Base-by-base conservation (phyloP, 64 coral and sea anemone species). In the Astreopora myriophthalma region DNA sequence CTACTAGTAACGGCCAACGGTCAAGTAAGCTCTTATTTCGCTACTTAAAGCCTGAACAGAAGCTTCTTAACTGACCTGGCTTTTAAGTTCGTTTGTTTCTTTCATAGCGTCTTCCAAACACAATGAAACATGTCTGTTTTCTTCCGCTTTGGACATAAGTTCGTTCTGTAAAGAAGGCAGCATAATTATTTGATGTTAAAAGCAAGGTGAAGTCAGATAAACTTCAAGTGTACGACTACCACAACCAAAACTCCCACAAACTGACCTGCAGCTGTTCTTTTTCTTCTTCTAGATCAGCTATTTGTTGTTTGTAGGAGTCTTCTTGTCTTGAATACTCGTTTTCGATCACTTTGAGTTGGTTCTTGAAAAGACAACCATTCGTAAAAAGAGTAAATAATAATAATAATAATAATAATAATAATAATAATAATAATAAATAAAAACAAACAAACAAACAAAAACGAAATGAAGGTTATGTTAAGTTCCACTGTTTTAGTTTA, bases 81-180 rank as follows among this genome's bases (percentile, higher is more conserved):
- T 93, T 60, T 99, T 99, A 34, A 99, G 87, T 29, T 99, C 97
- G 48, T 96, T 95, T 20, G 97, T 99, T 31, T 92, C 84, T 58
- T 80, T 99, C 91, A 99, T 93, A 0, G 97, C 97, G 87, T 99
- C 97, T n/a, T 99, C 97, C 19, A 99, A 92, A 73, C 97, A 99
- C 36, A 99, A 82, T 2, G 97, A 89, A 34, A 99, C 92, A 67
- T 99, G 97, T 31, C 88, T 80, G 38, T 92, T 92, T 60, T 99
- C 97, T 17, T 99, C 97, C 14, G 91, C 93, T 52, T 96, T 95
- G 0, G 87, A 89, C 77, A 93, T 83, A 11, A 99, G 73, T 61
- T 99, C 97, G 36, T 84, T 92, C 97, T 99, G 49, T 11, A 70
- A 6, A 84, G 57, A 30, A 35, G 33, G 19, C 9, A 14, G 52